Percentiles rank a stretch among this genome's conserved stretches.
Conservation (phyloP, 2,888 invertebrate genomes). For the Chirona hameri region DNA sequence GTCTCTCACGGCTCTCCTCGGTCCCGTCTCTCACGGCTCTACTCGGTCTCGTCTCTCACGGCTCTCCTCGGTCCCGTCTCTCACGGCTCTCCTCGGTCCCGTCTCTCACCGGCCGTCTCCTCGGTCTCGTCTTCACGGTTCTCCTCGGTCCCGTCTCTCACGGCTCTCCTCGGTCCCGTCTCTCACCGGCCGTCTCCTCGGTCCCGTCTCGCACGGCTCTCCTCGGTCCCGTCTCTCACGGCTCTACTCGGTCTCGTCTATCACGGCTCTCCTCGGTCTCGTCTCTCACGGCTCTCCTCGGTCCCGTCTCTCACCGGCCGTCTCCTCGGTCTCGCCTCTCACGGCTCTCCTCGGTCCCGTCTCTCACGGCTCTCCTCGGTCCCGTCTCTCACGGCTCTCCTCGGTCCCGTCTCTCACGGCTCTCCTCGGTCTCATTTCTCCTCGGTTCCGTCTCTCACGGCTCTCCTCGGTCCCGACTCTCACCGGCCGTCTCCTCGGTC, state of each 20-base stretch:
- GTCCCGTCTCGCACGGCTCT: not conserved
- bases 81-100: not conserved
- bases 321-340: not conserved
- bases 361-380: not conserved
- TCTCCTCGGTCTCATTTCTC: not conserved
- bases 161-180: not conserved
- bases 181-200: too few species aligned
- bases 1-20: not conserved
- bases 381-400: not conserved
- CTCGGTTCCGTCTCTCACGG: not conserved
- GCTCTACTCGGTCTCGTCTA: too few species aligned
- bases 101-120: too few species aligned
- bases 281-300: not conserved
- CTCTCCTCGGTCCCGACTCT: not conserved
- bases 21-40: too few species aligned
- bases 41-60: not conserved
- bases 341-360: not conserved
- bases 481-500: not conserved
- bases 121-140: not conserved
- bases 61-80: not conserved
- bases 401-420: not conserved
- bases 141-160: not conserved
- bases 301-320: not conserved
- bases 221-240: not conserved
- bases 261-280: too few species aligned